Evolutionary conservation across 2,113 vertebrate species (phyloP).

Genomic region (Neotoma lepida): DNA sequence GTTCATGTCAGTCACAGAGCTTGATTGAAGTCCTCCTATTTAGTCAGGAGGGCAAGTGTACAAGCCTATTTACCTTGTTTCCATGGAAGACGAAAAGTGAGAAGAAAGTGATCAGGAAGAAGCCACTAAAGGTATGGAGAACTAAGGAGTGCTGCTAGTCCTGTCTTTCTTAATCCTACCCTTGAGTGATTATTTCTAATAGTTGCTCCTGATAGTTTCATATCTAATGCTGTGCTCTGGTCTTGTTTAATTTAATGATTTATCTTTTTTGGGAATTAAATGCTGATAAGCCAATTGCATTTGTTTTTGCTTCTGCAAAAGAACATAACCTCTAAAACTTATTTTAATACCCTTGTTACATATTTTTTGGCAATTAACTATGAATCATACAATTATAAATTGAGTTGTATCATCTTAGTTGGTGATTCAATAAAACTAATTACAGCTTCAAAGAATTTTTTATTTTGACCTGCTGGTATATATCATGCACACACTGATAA

Average conservation of each 20-base stretch:
- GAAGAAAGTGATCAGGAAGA: background rate
- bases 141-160: rapidly evolving
- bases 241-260: background rate
- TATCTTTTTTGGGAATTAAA: background rate
- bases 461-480: background rate
- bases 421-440: background rate
- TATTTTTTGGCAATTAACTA: conserved; percentile 28
- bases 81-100: background rate
- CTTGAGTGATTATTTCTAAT: background rate
- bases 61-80: background rate
- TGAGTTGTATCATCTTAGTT: background rate
- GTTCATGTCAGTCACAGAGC: too few relatives aligned
- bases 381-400: conserved; percentile 11
- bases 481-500: background rate
- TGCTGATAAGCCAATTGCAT: background rate
- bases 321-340: background rate
- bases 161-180: background rate
- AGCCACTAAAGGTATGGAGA: background rate
- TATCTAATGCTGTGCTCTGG: background rate
- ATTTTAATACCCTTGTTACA: background rate
- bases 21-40: background rate
- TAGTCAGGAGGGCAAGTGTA: background rate
- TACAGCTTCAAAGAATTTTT: background rate
- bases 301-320: background rate
- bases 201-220: background rate